Evolutionary conservation across 2,113 vertebrate species (phyloP).

Genomic region (Rutilus rutilus): DNA sequence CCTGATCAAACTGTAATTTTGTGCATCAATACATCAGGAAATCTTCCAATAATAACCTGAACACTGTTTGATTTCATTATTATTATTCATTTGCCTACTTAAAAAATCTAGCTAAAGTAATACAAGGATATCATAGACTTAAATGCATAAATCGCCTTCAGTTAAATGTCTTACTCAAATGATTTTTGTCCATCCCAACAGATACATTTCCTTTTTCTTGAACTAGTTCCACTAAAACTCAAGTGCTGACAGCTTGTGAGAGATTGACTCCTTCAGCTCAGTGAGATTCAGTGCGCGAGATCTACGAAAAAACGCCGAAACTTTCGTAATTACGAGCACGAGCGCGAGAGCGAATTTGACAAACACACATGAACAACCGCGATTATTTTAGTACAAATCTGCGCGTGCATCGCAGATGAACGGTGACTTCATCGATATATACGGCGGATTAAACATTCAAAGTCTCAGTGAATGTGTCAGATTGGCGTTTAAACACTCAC

Average conservation of each 20-base stretch:
- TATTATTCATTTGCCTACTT: background rate
- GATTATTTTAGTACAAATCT: background rate
- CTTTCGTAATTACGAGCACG: background rate
- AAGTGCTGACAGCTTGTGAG: background rate
- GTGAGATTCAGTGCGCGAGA: background rate
- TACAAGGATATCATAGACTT: background rate
- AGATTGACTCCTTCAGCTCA: background rate
- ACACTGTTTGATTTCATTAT: background rate
- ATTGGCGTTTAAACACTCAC: background rate
- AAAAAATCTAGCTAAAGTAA: background rate
- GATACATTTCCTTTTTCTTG: rapidly evolving
- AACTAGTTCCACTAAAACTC: background rate
- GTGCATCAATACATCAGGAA: background rate
- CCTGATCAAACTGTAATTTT: background rate
- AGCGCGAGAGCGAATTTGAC: background rate
- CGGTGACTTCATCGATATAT: no score
- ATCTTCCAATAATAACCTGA: background rate
- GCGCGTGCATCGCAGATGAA: background rate
- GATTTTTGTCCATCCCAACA: background rate
- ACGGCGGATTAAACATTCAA: background rate
- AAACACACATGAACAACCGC: background rate
- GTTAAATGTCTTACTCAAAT: background rate
- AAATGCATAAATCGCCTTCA: background rate
- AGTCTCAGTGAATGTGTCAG: background rate
- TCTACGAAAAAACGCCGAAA: background rate